A percentile compares a stretch with the other conserved stretches of the same genome.
phyloP scores from a whole-genome alignment of 2,888 invertebrate genomes.

The Brenthis daphne region DNA sequence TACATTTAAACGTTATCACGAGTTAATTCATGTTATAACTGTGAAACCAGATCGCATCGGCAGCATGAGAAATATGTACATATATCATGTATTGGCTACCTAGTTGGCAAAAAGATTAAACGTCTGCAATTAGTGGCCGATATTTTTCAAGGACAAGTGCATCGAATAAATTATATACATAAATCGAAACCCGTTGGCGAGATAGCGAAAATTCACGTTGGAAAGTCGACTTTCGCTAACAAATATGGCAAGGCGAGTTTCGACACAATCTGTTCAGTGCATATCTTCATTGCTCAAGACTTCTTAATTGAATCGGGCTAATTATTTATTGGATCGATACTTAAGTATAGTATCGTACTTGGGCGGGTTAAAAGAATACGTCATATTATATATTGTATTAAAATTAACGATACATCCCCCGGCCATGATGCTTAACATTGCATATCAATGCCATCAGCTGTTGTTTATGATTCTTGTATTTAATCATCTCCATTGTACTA shows the following conservation, averaged over 20 bases:
- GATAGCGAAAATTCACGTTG: constrained; percentile 60
- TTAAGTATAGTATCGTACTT: constrained; percentile 25
- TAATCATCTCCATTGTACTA: constrained; percentile 4
- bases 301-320: constrained; percentile 38
- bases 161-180: constrained; percentile 24
- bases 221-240: constrained; percentile 68
- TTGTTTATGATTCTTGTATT: constrained; percentile 24
- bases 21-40: constrained; percentile 11
- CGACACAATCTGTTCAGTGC: constrained; percentile 51
- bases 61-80: constrained; percentile 5
- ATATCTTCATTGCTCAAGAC: constrained; percentile 37
- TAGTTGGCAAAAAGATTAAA: constrained; percentile 20
- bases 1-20: constrained; percentile 1
- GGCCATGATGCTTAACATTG: constrained; percentile 21
- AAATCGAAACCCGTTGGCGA: constrained; percentile 51
- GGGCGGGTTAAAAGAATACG: constrained; percentile 19
- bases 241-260: constrained; percentile 65
- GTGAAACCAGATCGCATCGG: constrained; percentile 12
- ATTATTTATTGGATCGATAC: constrained; percentile 30
- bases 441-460: constrained; percentile 17
- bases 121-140: constrained; percentile 11
- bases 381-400: constrained; percentile 15
- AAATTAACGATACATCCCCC: constrained; percentile 29
- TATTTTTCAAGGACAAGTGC: constrained; percentile 33
- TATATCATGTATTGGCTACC: constrained; percentile 10